Base-by-base conservation (phyloP, 2,113 vertebrate genomes). In the Labrus mixtus region DNA sequence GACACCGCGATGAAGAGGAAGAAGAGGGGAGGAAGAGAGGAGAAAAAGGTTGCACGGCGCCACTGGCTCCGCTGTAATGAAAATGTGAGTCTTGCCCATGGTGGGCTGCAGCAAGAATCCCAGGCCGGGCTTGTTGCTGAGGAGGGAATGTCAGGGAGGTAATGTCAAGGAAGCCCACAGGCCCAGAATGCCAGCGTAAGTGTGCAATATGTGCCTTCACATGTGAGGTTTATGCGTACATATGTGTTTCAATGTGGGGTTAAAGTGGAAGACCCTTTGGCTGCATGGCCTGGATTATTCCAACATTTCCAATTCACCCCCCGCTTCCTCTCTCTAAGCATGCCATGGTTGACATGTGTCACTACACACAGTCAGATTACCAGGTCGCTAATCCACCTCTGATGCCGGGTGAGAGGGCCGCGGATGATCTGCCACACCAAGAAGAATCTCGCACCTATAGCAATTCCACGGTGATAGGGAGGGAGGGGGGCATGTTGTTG, bases 41-140 rank as follows among this genome's bases (percentile, higher is more conserved):
- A 86, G 80, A 83, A 87, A 89, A 93, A 91, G 91, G 92, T 92
- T 92, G 87, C 61, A 84, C 57, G 25, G 70, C 20, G 84, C 91
- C 89, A 90, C 72, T 69, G 89, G 86, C 84, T 84, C 72, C 56
- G 56, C 73, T 25, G 10, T 78, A 79, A 84, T 87, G 76, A 82
- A 90, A 90, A 85, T 84, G 69, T 70, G 82, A 87, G 66, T 68
- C 73, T 78, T 79, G 81, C 91, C 78, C 78, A 58, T 74, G 80
- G 85, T 82, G 69, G 57, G 59, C 78, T 89, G 78, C 78, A 88
- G 90, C 84, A 85, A 68, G 80, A 89, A 82, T 86, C 77, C 75
- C 68, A 36, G 80, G 37, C 77, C 39, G 78, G 69, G 54, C 65
- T 63, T 73, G 43, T 68, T 51, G 59, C 63, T 78, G 79, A 72